Evolutionary conservation across 2,113 vertebrate genomes (phyloP), one percentile per base, ranked within the genome.

Genomic region (Rhinichthys klamathensis): DNA sequence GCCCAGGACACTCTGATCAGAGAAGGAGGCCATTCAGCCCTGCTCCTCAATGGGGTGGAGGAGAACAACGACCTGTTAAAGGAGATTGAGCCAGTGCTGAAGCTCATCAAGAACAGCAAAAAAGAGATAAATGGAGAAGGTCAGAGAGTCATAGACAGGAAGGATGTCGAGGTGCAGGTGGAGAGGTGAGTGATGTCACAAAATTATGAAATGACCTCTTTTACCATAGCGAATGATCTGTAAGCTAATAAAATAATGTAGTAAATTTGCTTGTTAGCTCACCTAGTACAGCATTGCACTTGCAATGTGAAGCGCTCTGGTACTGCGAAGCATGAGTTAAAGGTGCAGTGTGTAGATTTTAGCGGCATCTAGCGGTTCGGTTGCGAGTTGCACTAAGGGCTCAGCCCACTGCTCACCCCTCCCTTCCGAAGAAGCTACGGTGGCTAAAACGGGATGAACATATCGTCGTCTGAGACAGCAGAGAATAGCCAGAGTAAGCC

Each of bases 1-100:
- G 91, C 49, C 65, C 94, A 92, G 92, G 93, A 93, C 87, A 0
- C 21, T 86, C 54, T 93, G 80, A 78, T 93, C 81, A 91, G 94
- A 63, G 94, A 92, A 83, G 88, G 89, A 74, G 87, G 86, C 21
- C 89, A 91, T 7, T 84, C 89, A 0, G 61, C 81, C 1, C 88
- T 94, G 85, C 69, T 96, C 81, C 93, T 94, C 82, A 98, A 97
- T 0, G 96, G 95, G 0, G 80, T 95, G 0, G 88, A 96, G 82
- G 97, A 96, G 8, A 95, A 94, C 90, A 97, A 95, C 0, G 96
- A 97, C 60, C 94, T 99, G 84, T 95, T 99, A 84, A 96, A 94
- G 91, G 98, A 99, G 91, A 98, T 99, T 0, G 95, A 98, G 81
- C 98, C 98, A 0, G 97, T 99, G 27, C 93, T 99, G 87, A 95